phyloP scores from a whole-genome alignment of 2,888 invertebrate species.

The Minunthozetes semirufus region DNA sequence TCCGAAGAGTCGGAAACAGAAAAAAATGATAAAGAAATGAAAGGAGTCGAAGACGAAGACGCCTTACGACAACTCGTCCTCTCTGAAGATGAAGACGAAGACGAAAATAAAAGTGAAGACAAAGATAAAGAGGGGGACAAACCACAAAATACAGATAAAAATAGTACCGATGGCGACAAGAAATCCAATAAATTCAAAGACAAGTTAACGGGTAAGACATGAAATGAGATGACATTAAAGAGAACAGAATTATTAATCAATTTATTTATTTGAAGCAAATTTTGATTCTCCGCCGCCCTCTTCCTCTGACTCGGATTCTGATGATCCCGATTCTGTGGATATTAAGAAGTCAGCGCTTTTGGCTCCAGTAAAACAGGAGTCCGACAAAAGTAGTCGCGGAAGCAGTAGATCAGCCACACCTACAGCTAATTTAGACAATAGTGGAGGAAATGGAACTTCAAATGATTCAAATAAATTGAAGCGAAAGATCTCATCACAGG shows the following conservation, averaged over 20 bases:
- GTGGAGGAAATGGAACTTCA: not conserved
- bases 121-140: constrained; percentile 59
- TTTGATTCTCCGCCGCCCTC: constrained; percentile 30
- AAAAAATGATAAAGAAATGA: constrained; percentile 44
- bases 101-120: constrained; percentile 60
- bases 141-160: constrained; percentile 31
- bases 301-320: constrained; percentile 49
- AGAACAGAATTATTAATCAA: too few relatives aligned
- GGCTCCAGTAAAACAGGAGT: constrained; percentile 46
- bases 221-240: not conserved
- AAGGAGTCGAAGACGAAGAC: constrained; percentile 80
- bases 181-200: constrained; percentile 39
- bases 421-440: constrained; percentile 32
- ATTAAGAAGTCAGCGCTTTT: constrained; percentile 47
- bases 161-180: constrained; percentile 27
- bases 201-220: constrained; percentile 37
- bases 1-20: constrained; percentile 42
- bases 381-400: constrained; percentile 35
- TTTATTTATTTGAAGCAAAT: not conserved
- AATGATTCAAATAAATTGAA: constrained; percentile 7
- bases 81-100: constrained; percentile 76
- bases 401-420: constrained; percentile 44
- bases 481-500: not conserved
- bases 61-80: constrained; percentile 76
- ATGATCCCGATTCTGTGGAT: constrained; percentile 54